Percentiles rank a stretch among this genome's conserved stretches.
Conservation (phyloP, 2,797 vertebrate genomes). For the Syndactyla subalaris region DNA sequence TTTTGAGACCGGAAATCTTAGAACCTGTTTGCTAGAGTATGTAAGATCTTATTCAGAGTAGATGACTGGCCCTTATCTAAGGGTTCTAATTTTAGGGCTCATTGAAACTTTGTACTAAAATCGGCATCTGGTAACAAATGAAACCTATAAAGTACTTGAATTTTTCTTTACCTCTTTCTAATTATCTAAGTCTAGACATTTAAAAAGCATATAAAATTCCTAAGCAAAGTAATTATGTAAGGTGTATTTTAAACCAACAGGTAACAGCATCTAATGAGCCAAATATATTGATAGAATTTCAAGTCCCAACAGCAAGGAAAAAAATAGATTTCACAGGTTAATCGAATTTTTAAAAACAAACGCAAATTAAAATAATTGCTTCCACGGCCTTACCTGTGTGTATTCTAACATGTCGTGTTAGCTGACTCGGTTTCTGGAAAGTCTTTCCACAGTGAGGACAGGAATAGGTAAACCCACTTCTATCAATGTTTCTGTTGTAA, state of each 20-base stretch:
- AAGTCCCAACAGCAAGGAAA: not conserved
- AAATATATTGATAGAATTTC: not conserved
- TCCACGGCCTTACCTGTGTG: slow-evolving; percentile 88
- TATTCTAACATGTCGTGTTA: slow-evolving; percentile 94
- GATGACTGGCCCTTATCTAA: not conserved
- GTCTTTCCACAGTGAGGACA: slow-evolving; percentile 97
- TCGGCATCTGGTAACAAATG: not conserved
- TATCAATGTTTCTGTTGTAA: slow-evolving; percentile 95
- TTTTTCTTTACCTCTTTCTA: not conserved
- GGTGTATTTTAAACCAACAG: not conserved
- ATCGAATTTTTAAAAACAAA: not conserved
- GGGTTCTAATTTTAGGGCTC: not conserved
- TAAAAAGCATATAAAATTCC: not conserved
- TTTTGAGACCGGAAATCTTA: not conserved
- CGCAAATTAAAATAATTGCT: not conserved
- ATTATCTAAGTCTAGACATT: not conserved
- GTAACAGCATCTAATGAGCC: not conserved
- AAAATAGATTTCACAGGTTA: not conserved
- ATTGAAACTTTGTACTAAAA: not conserved
- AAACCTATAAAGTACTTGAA: not conserved
- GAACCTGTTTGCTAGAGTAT: not conserved
- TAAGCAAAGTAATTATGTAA: not conserved
- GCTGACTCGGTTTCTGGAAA: slow-evolving; percentile 97
- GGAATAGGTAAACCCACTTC: slow-evolving; percentile 94
- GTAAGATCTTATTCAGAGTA: not conserved